Evolutionary conservation across 2,888 invertebrate species (phyloP).

Genomic region (Litoditis marina): DNA sequence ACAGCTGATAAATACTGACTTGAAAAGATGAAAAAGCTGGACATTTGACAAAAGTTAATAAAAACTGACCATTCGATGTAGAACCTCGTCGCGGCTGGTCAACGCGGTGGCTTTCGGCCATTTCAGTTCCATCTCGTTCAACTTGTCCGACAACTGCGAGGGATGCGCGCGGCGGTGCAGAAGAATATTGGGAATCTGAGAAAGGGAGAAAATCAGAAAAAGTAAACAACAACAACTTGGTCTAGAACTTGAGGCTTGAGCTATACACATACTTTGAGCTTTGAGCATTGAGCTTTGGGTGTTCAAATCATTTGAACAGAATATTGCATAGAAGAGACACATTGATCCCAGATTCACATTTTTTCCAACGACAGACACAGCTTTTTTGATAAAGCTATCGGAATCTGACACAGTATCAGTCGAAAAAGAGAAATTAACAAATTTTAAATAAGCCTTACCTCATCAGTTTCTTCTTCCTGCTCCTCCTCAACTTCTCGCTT

Average conservation of each 20-base stretch:
- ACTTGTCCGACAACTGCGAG: slow-evolving; percentile 39
- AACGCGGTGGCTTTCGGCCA: slow-evolving; percentile 43
- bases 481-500: slow-evolving; percentile 4
- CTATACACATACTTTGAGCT: no score
- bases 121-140: slow-evolving; percentile 39
- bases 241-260: no score
- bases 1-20: no score
- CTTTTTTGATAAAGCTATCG: no score
- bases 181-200: slow-evolving; percentile 18
- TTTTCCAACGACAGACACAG: no score
- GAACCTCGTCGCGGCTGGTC: slow-evolving; percentile 27
- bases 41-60: background rate
- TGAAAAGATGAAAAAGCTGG: slow-evolving; percentile 4
- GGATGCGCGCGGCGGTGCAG: slow-evolving; percentile 26
- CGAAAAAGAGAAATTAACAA: background rate
- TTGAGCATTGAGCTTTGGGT: no score
- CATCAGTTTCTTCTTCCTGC: slow-evolving; percentile 12
- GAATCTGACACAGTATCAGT: no score
- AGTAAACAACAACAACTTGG: background rate
- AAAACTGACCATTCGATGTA: slow-evolving; percentile 32
- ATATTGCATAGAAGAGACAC: no score
- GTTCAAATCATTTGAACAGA: no score
- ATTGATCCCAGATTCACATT: no score
- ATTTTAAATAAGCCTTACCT: background rate
- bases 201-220: background rate